phyloP scores from a whole-genome alignment of 2,113 vertebrate species.

The Polypterus senegalus region DNA sequence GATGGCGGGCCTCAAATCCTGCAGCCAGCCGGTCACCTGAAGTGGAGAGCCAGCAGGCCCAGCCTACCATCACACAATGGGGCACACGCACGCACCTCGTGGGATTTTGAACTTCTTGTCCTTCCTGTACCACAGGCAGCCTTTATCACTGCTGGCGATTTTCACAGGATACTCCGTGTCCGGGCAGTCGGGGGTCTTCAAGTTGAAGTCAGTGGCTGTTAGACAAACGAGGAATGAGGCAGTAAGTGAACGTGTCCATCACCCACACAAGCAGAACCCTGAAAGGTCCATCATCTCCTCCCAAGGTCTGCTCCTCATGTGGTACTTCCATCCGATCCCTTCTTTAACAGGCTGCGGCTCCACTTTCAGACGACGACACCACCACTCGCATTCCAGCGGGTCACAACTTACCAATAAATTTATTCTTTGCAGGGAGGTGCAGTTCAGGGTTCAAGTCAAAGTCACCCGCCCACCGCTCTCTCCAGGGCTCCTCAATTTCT shows the following conservation, averaged over 20 bases:
- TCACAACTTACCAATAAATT: constrained; percentile 75
- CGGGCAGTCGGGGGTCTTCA: constrained; percentile 75
- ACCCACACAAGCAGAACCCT: too few relatives aligned
- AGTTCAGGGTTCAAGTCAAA: constrained; percentile 68
- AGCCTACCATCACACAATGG: too few relatives aligned
- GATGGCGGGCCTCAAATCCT: too few relatives aligned
- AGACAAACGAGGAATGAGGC: too few relatives aligned
- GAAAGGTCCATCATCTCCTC: too few relatives aligned
- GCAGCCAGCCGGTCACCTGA: too few relatives aligned
- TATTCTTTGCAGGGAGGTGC: constrained; percentile 82
- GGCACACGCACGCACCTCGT: constrained; percentile 56
- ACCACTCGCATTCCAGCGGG: too few relatives aligned
- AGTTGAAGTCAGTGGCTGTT: constrained; percentile 78
- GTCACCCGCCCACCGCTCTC: constrained; percentile 64
- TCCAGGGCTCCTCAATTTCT: constrained; percentile 75
- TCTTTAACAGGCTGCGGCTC: not conserved
- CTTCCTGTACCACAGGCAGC: constrained; percentile 90
- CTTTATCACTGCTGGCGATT: constrained; percentile 57
- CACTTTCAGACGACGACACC: not conserved
- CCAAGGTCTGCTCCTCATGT: too few relatives aligned
- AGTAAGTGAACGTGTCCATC: too few relatives aligned
- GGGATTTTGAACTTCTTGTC: constrained; percentile 95
- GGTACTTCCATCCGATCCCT: too few relatives aligned
- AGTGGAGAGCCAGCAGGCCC: too few relatives aligned
- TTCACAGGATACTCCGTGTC: constrained; percentile 77